Percentiles rank a stretch among this genome's conserved stretches.
Conservation (phyloP, 2,888 invertebrate species). For the Cacoxenus indagator region DNA sequence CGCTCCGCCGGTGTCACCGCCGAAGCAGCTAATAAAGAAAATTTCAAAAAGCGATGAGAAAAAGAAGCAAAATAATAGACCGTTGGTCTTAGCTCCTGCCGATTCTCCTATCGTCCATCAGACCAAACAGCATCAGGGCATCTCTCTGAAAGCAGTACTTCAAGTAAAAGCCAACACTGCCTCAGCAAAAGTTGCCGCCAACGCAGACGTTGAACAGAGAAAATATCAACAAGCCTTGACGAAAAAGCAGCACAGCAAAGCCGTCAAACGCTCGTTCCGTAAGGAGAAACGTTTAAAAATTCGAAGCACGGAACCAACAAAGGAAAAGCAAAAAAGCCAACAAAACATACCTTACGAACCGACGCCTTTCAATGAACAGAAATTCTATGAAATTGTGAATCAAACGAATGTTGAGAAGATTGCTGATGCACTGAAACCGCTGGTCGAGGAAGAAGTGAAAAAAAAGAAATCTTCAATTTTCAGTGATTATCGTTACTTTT, state of each 20-base stretch:
- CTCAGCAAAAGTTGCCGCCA: neutral
- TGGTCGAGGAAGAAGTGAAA: conserved; percentile 54
- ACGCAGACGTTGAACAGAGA: neutral
- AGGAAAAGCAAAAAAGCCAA: neutral
- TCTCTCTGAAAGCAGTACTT: neutral
- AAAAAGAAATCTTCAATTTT: conserved; percentile 61
- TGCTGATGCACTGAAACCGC: conserved; percentile 52
- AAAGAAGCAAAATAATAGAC: conserved; percentile 26
- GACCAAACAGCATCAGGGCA: neutral
- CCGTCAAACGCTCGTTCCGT: neutral
- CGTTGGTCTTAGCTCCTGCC: conserved; percentile 45
- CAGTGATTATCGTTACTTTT: conserved; percentile 60
- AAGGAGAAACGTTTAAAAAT: neutral
- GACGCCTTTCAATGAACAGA: conserved; percentile 54
- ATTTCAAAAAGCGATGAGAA: neutral
- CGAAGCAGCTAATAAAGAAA: neutral
- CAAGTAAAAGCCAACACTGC: neutral
- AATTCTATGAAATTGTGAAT: conserved; percentile 54
- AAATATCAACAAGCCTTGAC: conserved; percentile 11
- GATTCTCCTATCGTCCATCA: conserved; percentile 36
- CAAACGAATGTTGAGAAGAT: conserved; percentile 54
- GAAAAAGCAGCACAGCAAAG: neutral
- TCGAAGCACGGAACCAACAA: neutral
- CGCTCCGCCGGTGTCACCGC: neutral
- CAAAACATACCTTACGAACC: conserved; percentile 16